Conservation (phyloP, 1,140 invertebrate genomes). For the Meteorus sp. region DNA sequence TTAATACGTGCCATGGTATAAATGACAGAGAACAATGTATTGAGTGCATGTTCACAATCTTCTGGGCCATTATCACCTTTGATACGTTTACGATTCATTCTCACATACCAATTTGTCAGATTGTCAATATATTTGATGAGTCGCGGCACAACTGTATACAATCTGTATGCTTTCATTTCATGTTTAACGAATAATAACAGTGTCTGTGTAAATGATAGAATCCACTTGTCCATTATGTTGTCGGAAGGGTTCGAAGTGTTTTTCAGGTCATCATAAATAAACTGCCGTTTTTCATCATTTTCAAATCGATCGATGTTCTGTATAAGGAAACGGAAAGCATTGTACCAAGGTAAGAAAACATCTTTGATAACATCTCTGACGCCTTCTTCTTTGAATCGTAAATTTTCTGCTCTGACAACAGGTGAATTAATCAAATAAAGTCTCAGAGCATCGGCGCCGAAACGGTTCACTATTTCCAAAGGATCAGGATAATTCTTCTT, state of each 20-base stretch:
- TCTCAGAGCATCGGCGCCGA: conserved; percentile 95
- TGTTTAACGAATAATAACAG: conserved; percentile 84
- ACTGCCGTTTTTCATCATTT: conserved; percentile 68
- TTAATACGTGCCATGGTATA: conserved; percentile 89
- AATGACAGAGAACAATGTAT: conserved; percentile 87
- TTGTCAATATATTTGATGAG: conserved; percentile 97
- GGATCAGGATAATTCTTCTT: conserved; percentile 99
- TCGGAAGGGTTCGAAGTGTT: conserved; percentile 51
- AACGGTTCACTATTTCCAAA: conserved; percentile 86
- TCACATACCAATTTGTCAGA: conserved; percentile 98
- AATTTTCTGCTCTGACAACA: conserved; percentile 94
- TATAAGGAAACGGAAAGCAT: conserved; percentile 94
- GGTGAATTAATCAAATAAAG: conserved; percentile 98
- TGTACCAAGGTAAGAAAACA: conserved; percentile 98
- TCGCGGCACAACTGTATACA: conserved; percentile 94
- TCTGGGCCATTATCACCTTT: conserved; percentile 80
- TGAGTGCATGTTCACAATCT: conserved; percentile 83
- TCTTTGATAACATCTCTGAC: conserved; percentile 96
- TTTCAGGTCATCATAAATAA: conserved; percentile 66
- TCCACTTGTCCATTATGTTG: conserved; percentile 98
- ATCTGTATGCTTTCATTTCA: conserved; percentile 92
- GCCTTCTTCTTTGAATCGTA: conserved; percentile 96
- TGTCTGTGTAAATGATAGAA: conserved; percentile 94
- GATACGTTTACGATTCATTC: conserved; percentile 92
- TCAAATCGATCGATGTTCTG: conserved; percentile 88